phyloP scores from a whole-genome alignment of 2,888 invertebrate genomes.

The Leptarthrus brevirostris region DNA sequence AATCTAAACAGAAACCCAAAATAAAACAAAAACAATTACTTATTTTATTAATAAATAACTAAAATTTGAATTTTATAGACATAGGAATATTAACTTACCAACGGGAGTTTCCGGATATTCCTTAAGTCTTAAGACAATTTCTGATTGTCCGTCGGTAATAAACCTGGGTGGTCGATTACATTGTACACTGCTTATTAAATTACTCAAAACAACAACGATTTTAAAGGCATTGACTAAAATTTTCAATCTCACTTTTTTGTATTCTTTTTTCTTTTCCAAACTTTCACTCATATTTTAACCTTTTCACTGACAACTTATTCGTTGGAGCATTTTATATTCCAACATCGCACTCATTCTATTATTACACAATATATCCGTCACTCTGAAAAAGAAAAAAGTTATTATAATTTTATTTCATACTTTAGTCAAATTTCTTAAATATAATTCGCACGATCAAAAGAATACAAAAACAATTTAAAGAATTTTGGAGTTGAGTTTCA shows the following conservation, averaged over 20 bases:
- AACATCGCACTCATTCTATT: neutral
- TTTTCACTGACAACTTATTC: neutral
- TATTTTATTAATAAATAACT: too few species aligned
- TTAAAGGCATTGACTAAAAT: neutral
- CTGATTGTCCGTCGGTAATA: conserved; percentile 87
- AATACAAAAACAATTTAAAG: too few species aligned
- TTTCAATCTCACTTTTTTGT: conserved; percentile 54
- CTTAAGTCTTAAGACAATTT: conserved; percentile 89
- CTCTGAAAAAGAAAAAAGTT: neutral
- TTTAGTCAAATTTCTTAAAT: too few species aligned
- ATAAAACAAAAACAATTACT: too few species aligned
- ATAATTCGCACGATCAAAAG: too few species aligned
- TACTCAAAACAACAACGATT: conserved; percentile 28
- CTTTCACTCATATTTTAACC: conserved; percentile 14
- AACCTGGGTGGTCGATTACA: conserved; percentile 88
- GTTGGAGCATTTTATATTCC: too few species aligned
- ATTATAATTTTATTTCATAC: neutral
- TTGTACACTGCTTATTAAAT: conserved; percentile 20
- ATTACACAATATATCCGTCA: neutral
- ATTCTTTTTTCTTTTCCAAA: conserved; percentile 41
- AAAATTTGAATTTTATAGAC: too few species aligned
- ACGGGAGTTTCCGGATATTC: conserved; percentile 88
- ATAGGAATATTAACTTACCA: conserved; percentile 73
- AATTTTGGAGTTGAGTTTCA: too few species aligned
- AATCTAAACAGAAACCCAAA: too few species aligned